These are phyloP conservation scores for Stenolophus ochropezus DNA, from an alignment of 2,888 invertebrate genomes.

Conservation along the genomic window DNA sequence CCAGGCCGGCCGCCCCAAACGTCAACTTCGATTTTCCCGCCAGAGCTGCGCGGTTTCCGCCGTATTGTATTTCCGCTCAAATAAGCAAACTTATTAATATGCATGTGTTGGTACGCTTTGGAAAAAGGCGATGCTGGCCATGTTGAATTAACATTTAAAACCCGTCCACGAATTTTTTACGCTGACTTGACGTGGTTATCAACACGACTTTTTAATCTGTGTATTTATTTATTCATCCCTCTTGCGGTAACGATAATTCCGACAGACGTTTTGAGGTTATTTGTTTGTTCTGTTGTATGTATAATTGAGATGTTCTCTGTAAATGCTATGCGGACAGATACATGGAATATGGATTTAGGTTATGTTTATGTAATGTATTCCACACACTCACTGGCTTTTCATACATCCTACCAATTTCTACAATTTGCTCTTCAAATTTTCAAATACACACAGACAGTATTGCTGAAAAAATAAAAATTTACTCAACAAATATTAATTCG, in stretches of 20 bases:
- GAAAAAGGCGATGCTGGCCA: slow-evolving; percentile 56
- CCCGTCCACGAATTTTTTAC: slow-evolving; percentile 49
- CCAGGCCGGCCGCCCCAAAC: background rate
- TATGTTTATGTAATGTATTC: background rate
- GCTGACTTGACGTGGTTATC: slow-evolving; percentile 40
- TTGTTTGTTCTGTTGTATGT: slow-evolving; percentile 20
- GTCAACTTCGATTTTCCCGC: slow-evolving; percentile 56
- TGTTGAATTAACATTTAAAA: slow-evolving; percentile 59
- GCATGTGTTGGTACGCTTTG: slow-evolving; percentile 53
- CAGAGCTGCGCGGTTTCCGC: slow-evolving; percentile 47
- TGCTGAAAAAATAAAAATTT: too few relatives aligned
- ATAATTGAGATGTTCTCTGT: slow-evolving; percentile 9
- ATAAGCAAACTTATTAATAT: slow-evolving; percentile 60
- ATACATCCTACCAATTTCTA: background rate
- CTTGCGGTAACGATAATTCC: background rate
- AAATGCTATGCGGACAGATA: background rate
- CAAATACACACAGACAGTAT: too few relatives aligned
- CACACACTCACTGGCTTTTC: background rate
- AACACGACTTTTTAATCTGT: slow-evolving; percentile 29
- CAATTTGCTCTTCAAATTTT: background rate
- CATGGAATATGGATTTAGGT: background rate
- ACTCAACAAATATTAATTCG: too few relatives aligned
- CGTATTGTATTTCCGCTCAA: slow-evolving; percentile 59
- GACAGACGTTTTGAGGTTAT: slow-evolving; percentile 27
- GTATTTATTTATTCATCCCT: slow-evolving; percentile 34